Evolutionary conservation across 2,797 vertebrate species (phyloP), one percentile per base, ranked within the genome.

Genomic region (Choloepus didactylus): DNA sequence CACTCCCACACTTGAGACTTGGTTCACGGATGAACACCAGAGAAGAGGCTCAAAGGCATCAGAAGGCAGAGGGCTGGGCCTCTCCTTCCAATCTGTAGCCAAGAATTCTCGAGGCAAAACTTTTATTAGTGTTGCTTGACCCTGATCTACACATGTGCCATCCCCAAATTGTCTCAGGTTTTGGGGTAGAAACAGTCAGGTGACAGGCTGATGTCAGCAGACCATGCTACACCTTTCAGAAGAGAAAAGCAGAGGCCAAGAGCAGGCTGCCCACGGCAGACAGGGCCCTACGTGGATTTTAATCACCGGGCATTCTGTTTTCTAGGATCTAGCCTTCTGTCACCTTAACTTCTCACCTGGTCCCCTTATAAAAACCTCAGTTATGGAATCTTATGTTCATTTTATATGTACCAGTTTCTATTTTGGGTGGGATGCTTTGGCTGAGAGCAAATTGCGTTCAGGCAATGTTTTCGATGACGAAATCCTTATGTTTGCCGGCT

Each of bases 121-220:
- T 5, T 59, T 44, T 31, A 3, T 4, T 9, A 41, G 11, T 29
- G 31, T 62, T 6, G 8, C 19, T 35, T 60, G 4, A 1, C 18
- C 6, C 8, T 10, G 41, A 16, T 12, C 7, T 16, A n/a, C 70
- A 70, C 64, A 9, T 2, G 0, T 18, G 16, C 0, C 0, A 29
- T 18, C 76, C 69, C 77, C 62, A 54, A 35, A 56, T 31, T 5
- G 6, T 1, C 0, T 12, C 69, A 46, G 4, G 27, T 16, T 21
- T 19, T 38, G 75, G 25, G 49, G 35, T 18, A 77, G 41, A 69
- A 49, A 38, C 3, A 8, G 27, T 46, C 38, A 31, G 35, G 11
- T 29, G 44, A 12, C 59, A 27, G 67, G 44, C 69, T 46, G 59
- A 41, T 18, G 4, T 49, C 75, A 51, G 7, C 46, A 59, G 54